Evolutionary conservation across 2,113 vertebrate species (phyloP).

Genomic region (Hemichromis elongatus): DNA sequence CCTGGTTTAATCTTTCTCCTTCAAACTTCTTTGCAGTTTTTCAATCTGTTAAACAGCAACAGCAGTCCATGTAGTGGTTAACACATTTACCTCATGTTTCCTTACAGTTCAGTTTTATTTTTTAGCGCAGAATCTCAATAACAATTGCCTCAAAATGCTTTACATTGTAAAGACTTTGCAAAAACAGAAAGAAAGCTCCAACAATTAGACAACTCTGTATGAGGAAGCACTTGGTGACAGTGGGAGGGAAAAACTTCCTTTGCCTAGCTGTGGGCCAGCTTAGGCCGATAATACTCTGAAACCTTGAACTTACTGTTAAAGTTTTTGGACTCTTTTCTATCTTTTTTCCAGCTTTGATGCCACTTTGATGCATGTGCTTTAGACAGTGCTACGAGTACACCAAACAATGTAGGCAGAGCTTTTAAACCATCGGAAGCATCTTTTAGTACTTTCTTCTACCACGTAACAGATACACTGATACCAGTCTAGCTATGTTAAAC

Average conservation of each 20-base stretch:
- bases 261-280: accelerated
- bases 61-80: not conserved
- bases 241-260: not conserved
- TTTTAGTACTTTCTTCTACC: accelerated
- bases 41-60: not conserved
- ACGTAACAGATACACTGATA: not conserved
- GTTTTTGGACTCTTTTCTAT: accelerated
- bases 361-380: not conserved
- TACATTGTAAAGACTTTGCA: accelerated
- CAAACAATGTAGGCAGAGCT: not conserved
- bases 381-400: not conserved
- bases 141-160: not conserved
- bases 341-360: not conserved
- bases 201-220: not conserved
- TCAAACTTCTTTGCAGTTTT: not conserved
- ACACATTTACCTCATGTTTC: not conserved
- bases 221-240: accelerated
- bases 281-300: not conserved
- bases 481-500: not conserved
- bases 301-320: accelerated
- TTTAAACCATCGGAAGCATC: not conserved
- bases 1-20: not conserved
- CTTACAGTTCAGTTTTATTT: too few species aligned
- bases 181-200: not conserved
- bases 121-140: not conserved